Percentiles rank a stretch among this genome's conserved stretches.
phyloP scores from a whole-genome alignment of 2,888 invertebrate species.

The Tuberolachnus salignus region DNA sequence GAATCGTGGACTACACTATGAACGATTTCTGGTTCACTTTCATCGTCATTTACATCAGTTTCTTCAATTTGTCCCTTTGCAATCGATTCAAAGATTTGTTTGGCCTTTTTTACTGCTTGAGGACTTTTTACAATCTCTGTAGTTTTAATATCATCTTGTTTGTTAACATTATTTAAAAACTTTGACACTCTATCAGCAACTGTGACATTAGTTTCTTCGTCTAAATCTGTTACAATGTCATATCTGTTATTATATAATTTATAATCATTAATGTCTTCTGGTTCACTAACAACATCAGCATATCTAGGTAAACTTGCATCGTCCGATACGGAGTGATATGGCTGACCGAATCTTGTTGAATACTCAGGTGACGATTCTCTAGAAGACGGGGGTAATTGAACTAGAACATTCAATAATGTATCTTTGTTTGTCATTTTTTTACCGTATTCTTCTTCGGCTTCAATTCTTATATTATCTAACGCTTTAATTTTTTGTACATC shows the following conservation, averaged over 20 bases:
- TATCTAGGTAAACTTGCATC: conserved; percentile 67
- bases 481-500: conserved; percentile 56
- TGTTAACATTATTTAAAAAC: conserved; percentile 64
- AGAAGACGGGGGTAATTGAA: conserved; percentile 69
- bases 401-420: conserved; percentile 58
- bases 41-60: neutral
- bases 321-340: conserved; percentile 67
- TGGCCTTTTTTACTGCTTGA: conserved; percentile 65
- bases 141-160: conserved; percentile 51
- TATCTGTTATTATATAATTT: conserved; percentile 2
- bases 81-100: conserved; percentile 74
- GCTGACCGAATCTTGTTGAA: conserved; percentile 66
- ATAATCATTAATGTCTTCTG: conserved; percentile 68
- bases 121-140: conserved; percentile 38
- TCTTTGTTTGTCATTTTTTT: conserved; percentile 59
- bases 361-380: conserved; percentile 77
- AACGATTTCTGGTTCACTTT: neutral
- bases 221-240: conserved; percentile 60
- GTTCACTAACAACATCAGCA: conserved; percentile 77
- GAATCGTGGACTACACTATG: neutral
- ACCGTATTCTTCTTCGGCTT: conserved; percentile 58
- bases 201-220: conserved; percentile 62
- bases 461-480: conserved; percentile 58
- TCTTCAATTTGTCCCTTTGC: conserved; percentile 61
- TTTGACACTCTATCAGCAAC: conserved; percentile 69